Evolutionary conservation across 2,888 invertebrate genomes (phyloP), one percentile per base, ranked within the genome.

Genomic region (Caenorhabditis sp.): DNA sequence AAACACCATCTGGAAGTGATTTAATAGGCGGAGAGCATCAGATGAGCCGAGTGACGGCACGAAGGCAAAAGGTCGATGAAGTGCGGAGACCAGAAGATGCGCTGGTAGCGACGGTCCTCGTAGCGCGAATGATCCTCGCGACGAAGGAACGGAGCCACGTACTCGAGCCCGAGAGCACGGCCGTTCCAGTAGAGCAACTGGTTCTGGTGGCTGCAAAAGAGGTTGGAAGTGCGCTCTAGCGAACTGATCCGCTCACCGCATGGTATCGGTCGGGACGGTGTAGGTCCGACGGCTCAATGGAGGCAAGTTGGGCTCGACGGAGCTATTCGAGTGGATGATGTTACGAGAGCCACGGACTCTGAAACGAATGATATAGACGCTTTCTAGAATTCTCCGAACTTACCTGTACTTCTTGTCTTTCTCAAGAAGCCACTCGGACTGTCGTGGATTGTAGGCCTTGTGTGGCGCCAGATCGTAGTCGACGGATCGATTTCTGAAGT

Each of bases 11-110:
- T 68, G 68, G 59, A 68, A 59, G 58, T 68, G 59, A 55, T 62
- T 48, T 55, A 86, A 70, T 87, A 87, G n/a, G 87, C 85, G 26
- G 82, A 82, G 35, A 87, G 80, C 84, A 87, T 83, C 15, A 85
- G 55, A 56, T 84, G 82, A 37, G 86, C 77, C 22, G 80, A 83
- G 59, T 87, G 87, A 39, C 87, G 82, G 45, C 84, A 85, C 11
- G 83, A 79, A 2, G 86, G 87, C 13, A 84, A 77, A 22, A 82
- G 65, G 65, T 82, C 80, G 46, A 86, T 75, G 76, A 86, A 81
- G 13, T 80, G 66, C 13, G 85, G 84, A 9, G 84, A 80, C 82
- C 82, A 83, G 73, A 66, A 85, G 61, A 86, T 80, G 30, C 83
- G 68, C 30, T 86, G 82, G 41, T 85, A 82, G 20, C 83, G 65